These are phyloP conservation scores for Lucilia sericata DNA, from an alignment of 1,140 invertebrate species.

Conservation along the genomic window DNA sequence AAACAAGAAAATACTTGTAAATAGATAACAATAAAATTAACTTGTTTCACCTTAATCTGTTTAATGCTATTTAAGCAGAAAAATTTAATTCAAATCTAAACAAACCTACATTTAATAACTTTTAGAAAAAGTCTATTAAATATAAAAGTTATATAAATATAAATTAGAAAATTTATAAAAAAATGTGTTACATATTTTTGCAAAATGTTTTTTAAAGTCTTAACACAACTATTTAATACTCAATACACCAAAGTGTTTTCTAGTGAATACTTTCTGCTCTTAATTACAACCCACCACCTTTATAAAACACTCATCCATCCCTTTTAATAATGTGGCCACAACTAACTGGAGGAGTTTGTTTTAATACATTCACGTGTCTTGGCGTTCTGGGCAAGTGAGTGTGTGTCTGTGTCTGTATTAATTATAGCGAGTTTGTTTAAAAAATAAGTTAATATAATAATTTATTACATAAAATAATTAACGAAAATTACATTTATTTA, in stretches of 20 bases:
- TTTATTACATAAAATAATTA: constrained; percentile 28
- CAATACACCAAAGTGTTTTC: background rate
- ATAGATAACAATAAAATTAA: background rate
- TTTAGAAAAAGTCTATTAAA: background rate
- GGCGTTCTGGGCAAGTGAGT: background rate
- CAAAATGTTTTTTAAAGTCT: no score
- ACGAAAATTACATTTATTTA: constrained; percentile 1
- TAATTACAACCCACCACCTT: background rate
- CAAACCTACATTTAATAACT: background rate
- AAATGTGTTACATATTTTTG: no score
- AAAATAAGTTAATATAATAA: background rate
- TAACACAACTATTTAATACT: background rate
- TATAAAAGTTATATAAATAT: background rate
- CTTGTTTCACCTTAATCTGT: background rate
- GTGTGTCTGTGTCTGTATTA: background rate
- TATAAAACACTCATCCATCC: background rate
- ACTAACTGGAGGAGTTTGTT: background rate
- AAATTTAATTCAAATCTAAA: background rate
- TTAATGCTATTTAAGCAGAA: background rate
- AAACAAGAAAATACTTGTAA: background rate
- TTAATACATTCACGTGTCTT: background rate
- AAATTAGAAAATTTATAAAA: no score
- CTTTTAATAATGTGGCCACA: background rate
- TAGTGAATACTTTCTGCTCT: background rate
- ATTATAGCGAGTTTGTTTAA: background rate